Percentiles rank a stretch among this genome's conserved stretches.
Evolutionary conservation across 2,888 invertebrate genomes (phyloP).

Genomic region (Didymodactylos carnosus): DNA sequence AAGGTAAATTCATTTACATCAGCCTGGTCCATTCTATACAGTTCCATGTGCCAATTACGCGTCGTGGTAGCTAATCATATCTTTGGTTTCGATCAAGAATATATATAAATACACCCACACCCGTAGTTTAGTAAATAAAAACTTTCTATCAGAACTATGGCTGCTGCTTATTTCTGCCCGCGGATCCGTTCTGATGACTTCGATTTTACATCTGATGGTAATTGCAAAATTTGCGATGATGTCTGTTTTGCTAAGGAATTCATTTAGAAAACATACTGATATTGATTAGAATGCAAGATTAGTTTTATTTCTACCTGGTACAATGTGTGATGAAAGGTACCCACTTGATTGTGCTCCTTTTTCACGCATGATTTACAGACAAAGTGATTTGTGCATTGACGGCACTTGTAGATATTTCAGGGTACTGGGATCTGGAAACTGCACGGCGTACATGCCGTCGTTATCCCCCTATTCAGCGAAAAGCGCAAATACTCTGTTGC

Average conservation of each 20-base stretch:
- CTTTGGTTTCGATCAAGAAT: too few relatives aligned
- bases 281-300: not conserved
- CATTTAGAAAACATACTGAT: not conserved
- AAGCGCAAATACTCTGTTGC: not conserved
- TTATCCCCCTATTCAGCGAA: not conserved
- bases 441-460: not conserved
- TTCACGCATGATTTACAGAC: not conserved
- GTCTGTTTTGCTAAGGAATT: not conserved
- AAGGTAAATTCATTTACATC: too few relatives aligned
- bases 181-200: too few relatives aligned
- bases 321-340: not conserved
- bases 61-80: too few relatives aligned
- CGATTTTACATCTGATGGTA: too few relatives aligned
- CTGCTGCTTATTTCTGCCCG: too few relatives aligned
- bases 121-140: too few relatives aligned
- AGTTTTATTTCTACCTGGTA: not conserved
- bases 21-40: too few relatives aligned
- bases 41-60: too few relatives aligned
- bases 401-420: not conserved
- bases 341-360: not conserved
- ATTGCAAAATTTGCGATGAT: too few relatives aligned
- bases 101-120: too few relatives aligned
- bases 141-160: too few relatives aligned
- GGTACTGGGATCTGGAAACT: not conserved
- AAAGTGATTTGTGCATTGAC: not conserved